These are phyloP conservation scores for Macrobrachium nipponense DNA, from an alignment of 1,140 invertebrate species.

Conservation along the genomic window DNA sequence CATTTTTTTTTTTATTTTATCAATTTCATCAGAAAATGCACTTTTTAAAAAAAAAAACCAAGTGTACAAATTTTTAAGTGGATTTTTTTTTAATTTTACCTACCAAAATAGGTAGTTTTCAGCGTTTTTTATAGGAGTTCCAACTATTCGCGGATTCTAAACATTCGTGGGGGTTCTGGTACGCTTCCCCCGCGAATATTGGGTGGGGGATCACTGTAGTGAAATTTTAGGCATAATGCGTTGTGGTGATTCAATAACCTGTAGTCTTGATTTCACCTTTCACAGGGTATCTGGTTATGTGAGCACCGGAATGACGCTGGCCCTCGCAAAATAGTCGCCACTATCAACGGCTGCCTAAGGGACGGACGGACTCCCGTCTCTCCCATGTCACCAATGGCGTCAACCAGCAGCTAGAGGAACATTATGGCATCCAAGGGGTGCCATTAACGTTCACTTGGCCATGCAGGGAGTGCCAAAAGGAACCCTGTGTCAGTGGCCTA, in stretches of 20 bases:
- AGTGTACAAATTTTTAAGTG: no score
- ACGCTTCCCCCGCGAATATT: no score
- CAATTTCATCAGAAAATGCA: no score
- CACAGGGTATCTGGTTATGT: slow-evolving; percentile 94
- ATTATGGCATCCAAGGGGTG: slow-evolving; percentile 47
- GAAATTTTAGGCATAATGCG: not conserved
- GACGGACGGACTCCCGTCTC: slow-evolving; percentile 82
- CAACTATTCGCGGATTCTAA: no score
- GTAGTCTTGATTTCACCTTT: not conserved
- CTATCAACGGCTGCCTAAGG: slow-evolving; percentile 87
- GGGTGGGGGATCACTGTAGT: not conserved
- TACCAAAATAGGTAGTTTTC: no score
- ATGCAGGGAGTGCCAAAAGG: slow-evolving; percentile 29
- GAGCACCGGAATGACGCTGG: slow-evolving; percentile 96
- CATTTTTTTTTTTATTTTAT: no score
- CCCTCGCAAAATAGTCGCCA: slow-evolving; percentile 90
- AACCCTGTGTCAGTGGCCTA: no score
- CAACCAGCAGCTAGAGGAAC: slow-evolving; percentile 78
- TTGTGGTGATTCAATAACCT: not conserved
- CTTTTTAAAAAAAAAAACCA: no score
- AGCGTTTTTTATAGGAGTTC: no score
- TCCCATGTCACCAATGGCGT: slow-evolving; percentile 84
- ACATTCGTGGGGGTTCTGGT: no score
- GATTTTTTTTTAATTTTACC: no score
- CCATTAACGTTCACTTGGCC: slow-evolving; percentile 37